Evolutionary conservation across 2,797 vertebrate genomes (phyloP), one percentile per base, ranked within the genome.

Genomic region (Taenioides sp.): DNA sequence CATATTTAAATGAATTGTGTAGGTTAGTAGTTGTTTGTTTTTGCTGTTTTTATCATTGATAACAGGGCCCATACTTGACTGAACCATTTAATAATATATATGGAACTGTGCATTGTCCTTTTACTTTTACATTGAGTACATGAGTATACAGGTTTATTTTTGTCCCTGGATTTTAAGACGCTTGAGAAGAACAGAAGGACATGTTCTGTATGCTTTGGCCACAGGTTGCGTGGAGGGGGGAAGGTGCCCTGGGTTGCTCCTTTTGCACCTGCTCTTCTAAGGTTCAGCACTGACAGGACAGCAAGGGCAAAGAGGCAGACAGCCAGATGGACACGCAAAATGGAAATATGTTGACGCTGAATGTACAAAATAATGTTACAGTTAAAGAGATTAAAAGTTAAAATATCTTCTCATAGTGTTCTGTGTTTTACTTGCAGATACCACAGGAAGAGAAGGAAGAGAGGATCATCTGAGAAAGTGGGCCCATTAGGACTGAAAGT

Each of bases 181-280:
- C 73, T 83, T 73, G 86, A 88, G 80, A 84, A 70, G 71, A 84
- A 90, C 85, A 86, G 75, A 83, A 85, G 87, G 88, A 92, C 88
- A 92, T 92, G 79, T 80, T 89, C 73, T 74, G 83, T 87, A 84
- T 92, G 83, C 85, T 88, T 89, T 91, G 76, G 87, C 70, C 75
- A 79, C 87, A 88, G 88, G 87, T 84, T 87, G 72, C 80, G 69
- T 70, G 31, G 84, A 75, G 80, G 27, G 67, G 54, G 66, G 74
- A 43, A 63, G 49, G n/a, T 64, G 76, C 72, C 27, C 31, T 40
- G 52, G 70, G 82, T 82, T 75, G 84, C 75, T 80, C 78, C 77
- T 83, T 70, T 58, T 80, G 87, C 92, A 94, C 92, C 94, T 93
- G 93, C 91, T 94, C 69, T 73, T 76, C 55, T 72, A 70, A 79